phyloP scores from a whole-genome alignment of 92 coral and sea anemone genomes.

The Montipora capitata region DNA sequence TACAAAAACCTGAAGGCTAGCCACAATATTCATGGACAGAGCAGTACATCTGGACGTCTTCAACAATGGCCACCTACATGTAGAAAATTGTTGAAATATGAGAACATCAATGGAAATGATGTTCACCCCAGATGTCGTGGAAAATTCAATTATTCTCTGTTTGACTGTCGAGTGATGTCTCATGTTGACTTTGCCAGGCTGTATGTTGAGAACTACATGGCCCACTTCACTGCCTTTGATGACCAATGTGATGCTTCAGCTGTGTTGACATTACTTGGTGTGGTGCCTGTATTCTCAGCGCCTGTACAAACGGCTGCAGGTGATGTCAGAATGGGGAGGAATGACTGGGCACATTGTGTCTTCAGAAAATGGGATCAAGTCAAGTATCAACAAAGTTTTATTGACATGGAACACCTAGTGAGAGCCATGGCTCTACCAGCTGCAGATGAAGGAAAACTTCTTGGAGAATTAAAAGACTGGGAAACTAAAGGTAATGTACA shows the following conservation, averaged over 20 bases:
- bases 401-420: conserved; percentile 32
- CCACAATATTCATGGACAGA: neutral
- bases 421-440: conserved; percentile 36
- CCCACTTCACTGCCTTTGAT: conserved; percentile 21
- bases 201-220: conserved; percentile 29
- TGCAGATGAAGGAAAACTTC: conserved; percentile 1
- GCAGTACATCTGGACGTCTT: conserved; percentile 12
- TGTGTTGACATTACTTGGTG: conserved; percentile 58
- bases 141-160: conserved; percentile 11
- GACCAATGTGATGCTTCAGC: conserved; percentile 71
- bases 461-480: conserved; percentile 39
- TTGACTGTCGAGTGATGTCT: conserved; percentile 48
- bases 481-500: neutral
- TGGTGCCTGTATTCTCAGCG: conserved; percentile 57
- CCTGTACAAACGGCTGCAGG: conserved; percentile 51
- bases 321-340: conserved; percentile 51
- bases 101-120: conserved; percentile 50
- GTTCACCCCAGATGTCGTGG: conserved; percentile 32
- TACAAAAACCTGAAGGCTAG: too few relatives aligned
- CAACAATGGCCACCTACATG: too few relatives aligned
- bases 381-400: conserved; percentile 18
- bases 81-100: neutral
- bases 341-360: conserved; percentile 68
- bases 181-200: conserved; percentile 47
- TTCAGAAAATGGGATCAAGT: conserved; percentile 51